Base-by-base conservation (phyloP, 2,888 invertebrate genomes). In the Theretra japonica region DNA sequence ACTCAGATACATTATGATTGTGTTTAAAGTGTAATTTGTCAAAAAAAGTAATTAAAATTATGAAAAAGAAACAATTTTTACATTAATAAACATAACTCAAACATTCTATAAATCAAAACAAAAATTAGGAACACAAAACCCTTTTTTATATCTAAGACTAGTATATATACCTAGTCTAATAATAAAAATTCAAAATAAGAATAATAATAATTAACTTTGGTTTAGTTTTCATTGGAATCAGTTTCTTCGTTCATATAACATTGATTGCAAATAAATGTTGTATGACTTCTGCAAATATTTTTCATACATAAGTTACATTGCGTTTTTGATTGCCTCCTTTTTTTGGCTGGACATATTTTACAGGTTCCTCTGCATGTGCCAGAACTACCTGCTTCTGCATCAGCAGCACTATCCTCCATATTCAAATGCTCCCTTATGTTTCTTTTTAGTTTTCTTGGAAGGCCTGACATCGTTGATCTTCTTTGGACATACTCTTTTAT, bases 401-500 rank as follows among this genome's bases (percentile, higher is more conserved):
- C 70, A 74, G 71, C 70, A 73, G 21, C 72, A 70, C 56, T 50
- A 73, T 60, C 74, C 28, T 72, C 65, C 72, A 73, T 62, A 33
- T 74, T 72, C 70, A 74, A 74, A 74, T 71, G 72, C 30, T 74
- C 73, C 71, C 70, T 74, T 74, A 74, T 73, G 71, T 74, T 73
- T 73, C 74, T 76, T 70, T 76, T 76, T 65, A 73, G 73, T 70
- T 71, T 73, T 71, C 73, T 73, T 73, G 70, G 73, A 53, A 75
- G 74, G 71, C 41, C 23, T 72, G 72, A 69, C 56, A 75, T 75
- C 60, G 74, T 72, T 69, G 76, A 23, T 75, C 75, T 75, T 74
- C 75, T 75, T 73, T 77, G 73, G 56, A 76, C 73, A 59, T 76
- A 74, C 72, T 75, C 73, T 73, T 74, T 74, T 74, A 74, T 78